Percentiles rank a stretch among this genome's conserved stretches.
Conservation (phyloP, 2,797 vertebrate genomes). For the Novumbra hubbsi region DNA sequence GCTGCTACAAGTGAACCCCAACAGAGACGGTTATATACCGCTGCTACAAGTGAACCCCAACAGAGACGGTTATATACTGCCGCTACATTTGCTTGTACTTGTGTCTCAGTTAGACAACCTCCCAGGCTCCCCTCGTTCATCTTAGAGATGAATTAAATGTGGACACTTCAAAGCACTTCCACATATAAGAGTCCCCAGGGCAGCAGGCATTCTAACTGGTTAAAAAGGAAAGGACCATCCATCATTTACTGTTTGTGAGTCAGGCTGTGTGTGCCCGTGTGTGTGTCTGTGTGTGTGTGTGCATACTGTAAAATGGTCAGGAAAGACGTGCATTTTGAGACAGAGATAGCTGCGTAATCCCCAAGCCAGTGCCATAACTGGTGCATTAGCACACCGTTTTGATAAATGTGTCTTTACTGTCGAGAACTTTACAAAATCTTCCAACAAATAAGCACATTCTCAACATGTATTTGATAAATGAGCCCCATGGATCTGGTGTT, state of each 20-base stretch:
- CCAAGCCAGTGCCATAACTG: conserved; percentile 47
- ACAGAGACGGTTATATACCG: neutral
- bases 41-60: conserved; percentile 35
- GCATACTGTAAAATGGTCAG: conserved; percentile 38
- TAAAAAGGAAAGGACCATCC: conserved; percentile 70
- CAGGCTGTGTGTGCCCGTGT: neutral
- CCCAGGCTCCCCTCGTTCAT: conserved; percentile 67
- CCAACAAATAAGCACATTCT: conserved; percentile 63
- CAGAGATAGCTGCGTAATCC: conserved; percentile 58
- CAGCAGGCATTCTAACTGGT: conserved; percentile 68
- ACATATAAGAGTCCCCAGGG: conserved; percentile 67
- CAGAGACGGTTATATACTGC: conserved; percentile 5
- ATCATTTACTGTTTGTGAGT: conserved; percentile 70
- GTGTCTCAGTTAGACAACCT: conserved; percentile 56
- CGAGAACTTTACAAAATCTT: conserved; percentile 56
- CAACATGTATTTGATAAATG: conserved; percentile 64
- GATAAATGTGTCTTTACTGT: conserved; percentile 56
- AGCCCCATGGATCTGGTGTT: conserved; percentile 58
- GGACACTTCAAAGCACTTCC: conserved; percentile 76
- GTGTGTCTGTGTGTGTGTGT: neutral
- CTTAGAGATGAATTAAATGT: conserved; percentile 77
- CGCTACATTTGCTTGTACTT: conserved; percentile 68
- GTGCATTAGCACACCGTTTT: conserved; percentile 40
- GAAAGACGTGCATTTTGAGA: conserved; percentile 40
- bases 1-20: neutral